A percentile compares a stretch with the other conserved stretches of the same genome.
Conservation (phyloP, 2,797 vertebrate genomes). For the Artibeus lituratus region DNA sequence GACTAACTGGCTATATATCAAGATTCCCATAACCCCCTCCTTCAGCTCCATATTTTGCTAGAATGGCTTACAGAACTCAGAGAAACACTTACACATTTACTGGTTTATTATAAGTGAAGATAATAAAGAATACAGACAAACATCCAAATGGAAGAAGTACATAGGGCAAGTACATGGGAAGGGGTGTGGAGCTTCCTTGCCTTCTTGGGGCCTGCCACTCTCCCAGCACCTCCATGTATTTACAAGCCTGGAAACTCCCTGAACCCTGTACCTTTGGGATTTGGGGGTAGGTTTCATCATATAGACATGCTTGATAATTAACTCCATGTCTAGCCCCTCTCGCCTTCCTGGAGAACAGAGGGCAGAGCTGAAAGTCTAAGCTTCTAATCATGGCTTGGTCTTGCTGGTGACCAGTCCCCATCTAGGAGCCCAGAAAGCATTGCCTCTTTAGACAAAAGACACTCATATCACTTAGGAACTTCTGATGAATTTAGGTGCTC, state of each 20-base stretch:
- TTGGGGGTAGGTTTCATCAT: neutral
- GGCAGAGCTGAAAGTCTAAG: neutral
- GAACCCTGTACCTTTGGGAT: neutral
- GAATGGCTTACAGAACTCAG: neutral
- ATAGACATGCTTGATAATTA: neutral
- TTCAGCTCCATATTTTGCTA: neutral
- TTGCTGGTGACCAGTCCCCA: neutral
- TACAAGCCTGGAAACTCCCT: neutral
- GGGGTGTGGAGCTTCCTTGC: neutral
- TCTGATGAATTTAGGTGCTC: neutral
- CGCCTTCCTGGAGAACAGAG: neutral
- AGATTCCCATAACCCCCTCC: neutral
- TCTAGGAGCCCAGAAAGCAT: neutral
- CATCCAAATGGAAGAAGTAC: neutral
- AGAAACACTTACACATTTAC: neutral
- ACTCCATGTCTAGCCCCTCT: neutral
- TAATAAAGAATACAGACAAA: neutral
- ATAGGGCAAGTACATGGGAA: neutral
- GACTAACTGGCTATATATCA: neutral
- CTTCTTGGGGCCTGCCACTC: neutral
- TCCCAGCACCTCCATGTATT: neutral
- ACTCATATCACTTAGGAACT: neutral
- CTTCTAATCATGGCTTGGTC: neutral
- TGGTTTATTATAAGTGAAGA: neutral
- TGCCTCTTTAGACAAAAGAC: neutral